Percentiles rank a stretch among this genome's conserved stretches.
phyloP scores from a whole-genome alignment of 2,888 invertebrate genomes.

The Hypercompe scribonia region DNA sequence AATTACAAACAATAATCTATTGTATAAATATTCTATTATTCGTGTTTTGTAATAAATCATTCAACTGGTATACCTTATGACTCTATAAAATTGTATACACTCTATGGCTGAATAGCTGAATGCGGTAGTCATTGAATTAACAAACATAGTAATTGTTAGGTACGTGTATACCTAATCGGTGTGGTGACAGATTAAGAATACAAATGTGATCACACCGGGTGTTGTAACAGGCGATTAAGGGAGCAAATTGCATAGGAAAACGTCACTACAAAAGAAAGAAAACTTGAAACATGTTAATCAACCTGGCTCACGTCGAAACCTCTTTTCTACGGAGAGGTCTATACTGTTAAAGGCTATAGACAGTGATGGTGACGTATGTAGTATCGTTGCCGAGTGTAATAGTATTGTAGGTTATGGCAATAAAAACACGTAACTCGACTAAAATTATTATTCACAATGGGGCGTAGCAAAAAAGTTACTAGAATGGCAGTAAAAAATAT shows the following conservation, averaged over 20 bases:
- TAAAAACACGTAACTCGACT: constrained; percentile 8
- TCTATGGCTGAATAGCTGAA: constrained; percentile 1
- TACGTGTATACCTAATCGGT: background rate
- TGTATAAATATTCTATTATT: background rate
- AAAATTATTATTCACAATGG: background rate
- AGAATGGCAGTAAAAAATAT: constrained; percentile 2
- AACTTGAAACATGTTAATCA: too few relatives aligned
- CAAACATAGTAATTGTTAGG: background rate
- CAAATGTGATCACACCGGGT: too few relatives aligned
- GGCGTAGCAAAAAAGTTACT: constrained; percentile 9
- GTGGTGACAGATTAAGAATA: too few relatives aligned
- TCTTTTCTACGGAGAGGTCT: too few relatives aligned
- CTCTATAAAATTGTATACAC: background rate
- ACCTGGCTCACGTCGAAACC: too few relatives aligned
- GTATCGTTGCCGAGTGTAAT: background rate
- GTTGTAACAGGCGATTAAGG: too few relatives aligned
- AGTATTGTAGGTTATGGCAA: constrained; percentile 6
- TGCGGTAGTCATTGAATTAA: background rate
- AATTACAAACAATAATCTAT: too few relatives aligned
- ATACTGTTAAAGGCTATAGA: too few relatives aligned
- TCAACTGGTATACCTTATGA: background rate
- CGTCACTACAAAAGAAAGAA: too few relatives aligned
- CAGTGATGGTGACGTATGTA: background rate
- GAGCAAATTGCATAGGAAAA: too few relatives aligned
- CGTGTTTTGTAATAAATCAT: constrained; percentile 1